phyloP scores from a whole-genome alignment of 2,113 vertebrate species.

The Zosterops lateralis region DNA sequence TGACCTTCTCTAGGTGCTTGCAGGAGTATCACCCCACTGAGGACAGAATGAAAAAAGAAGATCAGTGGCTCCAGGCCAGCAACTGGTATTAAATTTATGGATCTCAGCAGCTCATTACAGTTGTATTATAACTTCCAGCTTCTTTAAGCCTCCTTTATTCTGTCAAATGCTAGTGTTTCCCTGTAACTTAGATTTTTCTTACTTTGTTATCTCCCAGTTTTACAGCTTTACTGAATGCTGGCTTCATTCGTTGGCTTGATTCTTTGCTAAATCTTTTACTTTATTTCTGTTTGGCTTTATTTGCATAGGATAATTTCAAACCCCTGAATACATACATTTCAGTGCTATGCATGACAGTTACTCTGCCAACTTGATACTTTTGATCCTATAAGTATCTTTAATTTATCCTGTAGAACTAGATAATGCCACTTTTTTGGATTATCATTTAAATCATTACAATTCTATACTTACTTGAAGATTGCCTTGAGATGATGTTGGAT shows the following conservation, averaged over 20 bases:
- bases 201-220: not conserved
- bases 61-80: not conserved
- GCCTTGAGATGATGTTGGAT: not conserved
- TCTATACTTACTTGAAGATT: not conserved
- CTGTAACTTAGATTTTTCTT: not conserved
- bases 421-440: not conserved
- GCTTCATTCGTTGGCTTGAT: not conserved
- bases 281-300: conserved; percentile 30
- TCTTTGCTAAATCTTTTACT: conserved; percentile 13
- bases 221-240: not conserved
- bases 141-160: conserved; percentile 21
- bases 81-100: not conserved
- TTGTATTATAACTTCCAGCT: not conserved
- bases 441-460: conserved; percentile 32
- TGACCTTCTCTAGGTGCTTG: not conserved
- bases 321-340: conserved; percentile 18
- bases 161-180: not conserved
- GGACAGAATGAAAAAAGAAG: not conserved
- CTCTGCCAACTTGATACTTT: not conserved
- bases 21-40: not conserved
- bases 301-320: conserved; percentile 28
- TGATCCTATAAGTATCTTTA: conserved; percentile 39
- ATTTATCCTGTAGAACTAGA: conserved; percentile 37
- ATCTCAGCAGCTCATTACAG: not conserved
- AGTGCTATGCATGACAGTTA: not conserved